A percentile compares a stretch with the other conserved stretches of the same genome.
phyloP scores from a whole-genome alignment of 2,797 vertebrate species.

The Myotis vivesi region DNA sequence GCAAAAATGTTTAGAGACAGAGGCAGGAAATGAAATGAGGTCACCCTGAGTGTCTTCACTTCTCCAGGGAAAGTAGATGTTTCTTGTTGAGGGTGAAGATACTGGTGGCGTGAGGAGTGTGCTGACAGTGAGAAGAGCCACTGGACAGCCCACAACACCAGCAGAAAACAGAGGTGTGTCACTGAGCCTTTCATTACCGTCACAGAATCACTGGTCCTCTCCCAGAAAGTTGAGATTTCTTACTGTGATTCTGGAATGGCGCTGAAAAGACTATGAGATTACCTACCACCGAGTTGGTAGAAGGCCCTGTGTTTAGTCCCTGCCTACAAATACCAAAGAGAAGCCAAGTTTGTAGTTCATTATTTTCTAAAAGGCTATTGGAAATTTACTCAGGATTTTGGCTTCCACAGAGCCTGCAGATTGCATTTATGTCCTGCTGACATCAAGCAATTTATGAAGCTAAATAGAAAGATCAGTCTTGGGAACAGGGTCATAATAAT shows the following conservation, averaged over 20 bases:
- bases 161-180: too few relatives aligned
- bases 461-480: slow-evolving; percentile 63
- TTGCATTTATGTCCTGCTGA: slow-evolving; percentile 59
- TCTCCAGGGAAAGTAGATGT: background rate
- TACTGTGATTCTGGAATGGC: background rate
- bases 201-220: background rate
- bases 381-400: slow-evolving; percentile 54
- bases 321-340: slow-evolving; percentile 18
- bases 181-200: background rate
- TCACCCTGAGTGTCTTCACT: background rate
- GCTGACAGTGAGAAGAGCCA: background rate
- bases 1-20: background rate
- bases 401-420: slow-evolving; percentile 33
- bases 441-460: slow-evolving; percentile 61
- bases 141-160: background rate
- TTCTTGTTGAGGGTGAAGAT: background rate
- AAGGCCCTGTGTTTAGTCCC: background rate
- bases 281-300: background rate
- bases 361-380: slow-evolving; percentile 66
- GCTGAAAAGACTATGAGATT: background rate
- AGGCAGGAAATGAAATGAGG: background rate
- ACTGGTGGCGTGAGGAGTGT: background rate
- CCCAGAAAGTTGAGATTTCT: background rate
- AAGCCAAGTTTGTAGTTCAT: slow-evolving; percentile 63
- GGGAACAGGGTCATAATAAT: slow-evolving; percentile 47